Evolutionary conservation across 2,888 invertebrate species (phyloP).

Genomic region (Diploptera punctata): DNA sequence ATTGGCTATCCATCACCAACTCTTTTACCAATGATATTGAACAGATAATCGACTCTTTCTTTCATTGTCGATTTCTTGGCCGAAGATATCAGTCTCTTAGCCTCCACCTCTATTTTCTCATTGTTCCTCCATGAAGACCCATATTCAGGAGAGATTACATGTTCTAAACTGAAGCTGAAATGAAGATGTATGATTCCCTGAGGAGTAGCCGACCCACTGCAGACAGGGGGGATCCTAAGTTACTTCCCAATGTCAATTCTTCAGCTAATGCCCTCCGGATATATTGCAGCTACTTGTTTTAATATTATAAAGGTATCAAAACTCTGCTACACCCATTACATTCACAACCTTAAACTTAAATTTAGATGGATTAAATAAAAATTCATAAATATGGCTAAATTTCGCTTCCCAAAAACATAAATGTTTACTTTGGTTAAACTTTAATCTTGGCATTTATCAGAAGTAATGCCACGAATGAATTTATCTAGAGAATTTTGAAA

Average conservation of each 20-base stretch:
- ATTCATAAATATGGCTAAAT: too few relatives aligned
- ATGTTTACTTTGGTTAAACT: too few relatives aligned
- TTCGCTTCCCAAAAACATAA: too few relatives aligned
- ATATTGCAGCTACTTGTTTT: too few relatives aligned
- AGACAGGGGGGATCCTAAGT: background rate
- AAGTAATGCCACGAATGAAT: too few relatives aligned
- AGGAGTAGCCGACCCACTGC: background rate
- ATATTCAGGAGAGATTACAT: constrained; percentile 8
- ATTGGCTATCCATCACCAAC: constrained; percentile 9
- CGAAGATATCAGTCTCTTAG: background rate
- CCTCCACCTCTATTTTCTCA: background rate
- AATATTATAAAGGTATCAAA: too few relatives aligned
- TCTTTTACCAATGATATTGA: background rate
- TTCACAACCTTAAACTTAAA: too few relatives aligned
- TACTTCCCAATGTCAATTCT: background rate
- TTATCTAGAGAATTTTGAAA: too few relatives aligned
- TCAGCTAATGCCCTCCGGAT: too few relatives aligned
- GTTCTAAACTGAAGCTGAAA: constrained; percentile 5
- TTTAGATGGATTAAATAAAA: too few relatives aligned
- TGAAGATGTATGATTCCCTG: constrained; percentile 6
- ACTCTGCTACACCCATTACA: too few relatives aligned
- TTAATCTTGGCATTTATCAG: too few relatives aligned
- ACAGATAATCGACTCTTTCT: background rate
- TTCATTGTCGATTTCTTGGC: background rate
- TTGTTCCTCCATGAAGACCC: background rate